Conservation (phyloP, 2,888 invertebrate species). For the Caenorhabditis drosophilae region DNA sequence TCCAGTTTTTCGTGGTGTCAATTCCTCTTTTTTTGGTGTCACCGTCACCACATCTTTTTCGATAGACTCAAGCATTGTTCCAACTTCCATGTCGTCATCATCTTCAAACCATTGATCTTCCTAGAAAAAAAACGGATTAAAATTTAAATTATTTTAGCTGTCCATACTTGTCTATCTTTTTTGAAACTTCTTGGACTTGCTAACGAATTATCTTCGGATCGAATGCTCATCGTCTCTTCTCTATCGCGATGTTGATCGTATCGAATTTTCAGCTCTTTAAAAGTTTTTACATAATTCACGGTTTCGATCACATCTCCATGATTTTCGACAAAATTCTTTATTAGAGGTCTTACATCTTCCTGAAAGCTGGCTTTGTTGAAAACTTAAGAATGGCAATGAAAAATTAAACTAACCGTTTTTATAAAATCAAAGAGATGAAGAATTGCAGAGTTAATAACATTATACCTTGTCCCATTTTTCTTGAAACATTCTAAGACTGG, state of each 20-base stretch:
- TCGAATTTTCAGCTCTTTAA: conserved; percentile 71
- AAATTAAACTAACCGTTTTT: not conserved
- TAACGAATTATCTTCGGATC: conserved; percentile 35
- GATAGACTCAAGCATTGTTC: conserved; percentile 25
- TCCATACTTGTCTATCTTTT: conserved; percentile 37
- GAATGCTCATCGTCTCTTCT: conserved; percentile 41
- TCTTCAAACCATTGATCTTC: conserved; percentile 66
- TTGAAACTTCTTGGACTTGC: conserved; percentile 29
- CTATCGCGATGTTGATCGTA: conserved; percentile 52
- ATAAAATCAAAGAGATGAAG: conserved; percentile 26
- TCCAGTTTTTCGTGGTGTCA: conserved; percentile 52
- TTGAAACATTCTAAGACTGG: conserved; percentile 95
- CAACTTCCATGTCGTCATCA: conserved; percentile 55
- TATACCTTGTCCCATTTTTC: conserved; percentile 95
- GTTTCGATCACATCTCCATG: conserved; percentile 91
- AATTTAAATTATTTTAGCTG: too few relatives aligned
- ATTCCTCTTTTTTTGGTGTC: conserved; percentile 33
- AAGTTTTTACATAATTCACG: conserved; percentile 96
- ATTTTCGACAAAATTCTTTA: conserved; percentile 90
- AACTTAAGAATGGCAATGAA: conserved; percentile 2
- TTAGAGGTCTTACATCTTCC: conserved; percentile 73
- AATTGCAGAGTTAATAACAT: conserved; percentile 96
- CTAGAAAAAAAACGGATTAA: too few relatives aligned
- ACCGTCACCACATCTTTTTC: conserved; percentile 34
- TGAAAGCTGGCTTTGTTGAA: conserved; percentile 46